Percentiles rank a stretch among this genome's conserved stretches.
These are phyloP conservation scores for Rhingia rostrata DNA, from an alignment of 2,888 invertebrate species.

Conservation along the genomic window DNA sequence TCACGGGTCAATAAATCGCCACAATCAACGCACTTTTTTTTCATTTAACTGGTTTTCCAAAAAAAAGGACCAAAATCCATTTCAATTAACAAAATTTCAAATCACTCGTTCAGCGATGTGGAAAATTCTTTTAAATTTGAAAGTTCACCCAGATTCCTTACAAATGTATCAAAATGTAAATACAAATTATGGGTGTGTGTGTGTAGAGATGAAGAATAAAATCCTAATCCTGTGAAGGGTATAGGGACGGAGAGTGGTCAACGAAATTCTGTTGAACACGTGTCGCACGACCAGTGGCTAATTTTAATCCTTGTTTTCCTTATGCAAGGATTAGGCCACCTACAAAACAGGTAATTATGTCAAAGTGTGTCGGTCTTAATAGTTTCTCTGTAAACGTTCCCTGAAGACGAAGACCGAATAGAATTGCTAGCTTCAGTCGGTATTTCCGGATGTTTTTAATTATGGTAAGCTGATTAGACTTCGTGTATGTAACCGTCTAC, in stretches of 20 bases:
- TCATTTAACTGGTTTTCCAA: conserved; percentile 11
- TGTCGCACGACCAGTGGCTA: conserved; percentile 38
- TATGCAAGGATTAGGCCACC: conserved; percentile 63
- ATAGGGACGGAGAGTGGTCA: conserved; percentile 3
- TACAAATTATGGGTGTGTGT: not conserved
- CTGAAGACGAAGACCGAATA: not conserved
- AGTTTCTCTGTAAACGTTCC: conserved; percentile 16
- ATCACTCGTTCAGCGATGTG: conserved; percentile 41
- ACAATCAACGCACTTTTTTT: conserved; percentile 25
- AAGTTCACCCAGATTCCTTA: not conserved
- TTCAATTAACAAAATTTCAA: conserved; percentile 20
- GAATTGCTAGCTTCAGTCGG: not conserved
- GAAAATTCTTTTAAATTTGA: conserved; percentile 38
- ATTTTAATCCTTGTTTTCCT: conserved; percentile 14
- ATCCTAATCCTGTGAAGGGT: conserved; percentile 53
- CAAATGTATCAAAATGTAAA: not conserved
- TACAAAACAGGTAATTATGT: conserved; percentile 66
- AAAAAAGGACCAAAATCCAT: not conserved
- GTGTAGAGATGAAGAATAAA: conserved; percentile 5
- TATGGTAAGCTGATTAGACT: conserved; percentile 61
- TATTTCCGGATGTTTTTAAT: conserved; percentile 63
- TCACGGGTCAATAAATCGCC: conserved; percentile 53
- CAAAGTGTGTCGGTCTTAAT: conserved; percentile 52
- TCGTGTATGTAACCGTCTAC: not conserved
- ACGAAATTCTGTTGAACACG: conserved; percentile 29